A percentile compares a stretch with the other conserved stretches of the same genome.
phyloP scores from a whole-genome alignment of 2,113 vertebrate genomes.

The Archilochus colubris region DNA sequence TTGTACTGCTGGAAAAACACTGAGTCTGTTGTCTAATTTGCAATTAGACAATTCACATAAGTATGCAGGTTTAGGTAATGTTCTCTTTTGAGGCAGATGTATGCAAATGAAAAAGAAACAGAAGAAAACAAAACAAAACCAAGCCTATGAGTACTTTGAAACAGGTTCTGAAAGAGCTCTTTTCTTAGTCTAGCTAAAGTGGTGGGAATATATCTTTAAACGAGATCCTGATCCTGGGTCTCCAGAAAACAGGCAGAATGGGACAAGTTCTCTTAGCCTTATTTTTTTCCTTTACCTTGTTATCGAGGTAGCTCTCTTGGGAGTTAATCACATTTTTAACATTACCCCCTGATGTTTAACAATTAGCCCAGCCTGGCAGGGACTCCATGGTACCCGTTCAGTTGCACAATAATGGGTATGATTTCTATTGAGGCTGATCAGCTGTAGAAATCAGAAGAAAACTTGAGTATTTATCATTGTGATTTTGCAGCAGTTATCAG shows the following conservation, averaged over 20 bases:
- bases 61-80: not conserved
- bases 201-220: not conserved
- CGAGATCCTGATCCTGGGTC: not conserved
- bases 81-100: not conserved
- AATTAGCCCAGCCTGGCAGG: rapidly evolving
- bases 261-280: not conserved
- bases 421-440: not conserved
- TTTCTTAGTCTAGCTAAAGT: not conserved
- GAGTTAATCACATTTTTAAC: not conserved
- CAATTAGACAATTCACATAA: rapidly evolving
- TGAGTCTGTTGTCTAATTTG: not conserved
- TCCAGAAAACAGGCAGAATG: not conserved
- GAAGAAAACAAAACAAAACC: not conserved
- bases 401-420: not conserved
- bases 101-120: not conserved
- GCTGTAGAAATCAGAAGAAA: not conserved
- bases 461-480: not conserved
- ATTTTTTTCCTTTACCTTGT: not conserved
- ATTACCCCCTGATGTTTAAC: not conserved
- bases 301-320: not conserved
- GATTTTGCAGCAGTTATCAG: not conserved
- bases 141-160: not conserved
- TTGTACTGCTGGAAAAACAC: not conserved
- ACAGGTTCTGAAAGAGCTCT: not conserved
- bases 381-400: not conserved